phyloP scores from a whole-genome alignment of 2,797 vertebrate genomes.

The Apogon hyalosoma region DNA sequence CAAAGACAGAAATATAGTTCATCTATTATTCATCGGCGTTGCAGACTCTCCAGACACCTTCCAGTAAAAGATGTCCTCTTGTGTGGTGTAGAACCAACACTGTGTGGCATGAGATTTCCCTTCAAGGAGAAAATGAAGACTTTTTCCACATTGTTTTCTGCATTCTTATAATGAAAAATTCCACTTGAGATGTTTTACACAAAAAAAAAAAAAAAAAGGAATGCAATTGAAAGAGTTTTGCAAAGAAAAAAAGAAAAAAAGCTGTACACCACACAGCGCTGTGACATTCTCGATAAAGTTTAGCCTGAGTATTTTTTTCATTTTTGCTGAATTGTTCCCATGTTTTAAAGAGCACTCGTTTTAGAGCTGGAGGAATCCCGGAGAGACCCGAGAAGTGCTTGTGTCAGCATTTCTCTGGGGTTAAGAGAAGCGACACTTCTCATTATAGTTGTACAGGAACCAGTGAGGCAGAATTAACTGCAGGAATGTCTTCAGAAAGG shows the following conservation, averaged over 20 bases:
- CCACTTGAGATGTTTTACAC: not conserved
- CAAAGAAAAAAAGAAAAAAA: conserved; percentile 3
- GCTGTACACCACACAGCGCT: not conserved
- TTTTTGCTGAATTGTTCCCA: conserved; percentile 15
- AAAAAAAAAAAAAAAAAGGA: not conserved
- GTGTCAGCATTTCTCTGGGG: conserved; percentile 47
- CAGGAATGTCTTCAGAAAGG: conserved; percentile 25
- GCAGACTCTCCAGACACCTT: conserved; percentile 34
- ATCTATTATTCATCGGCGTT: conserved; percentile 57
- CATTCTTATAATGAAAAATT: not conserved
- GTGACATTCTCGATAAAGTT: conserved; percentile 2
- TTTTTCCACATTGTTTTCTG: not conserved
- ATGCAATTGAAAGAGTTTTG: not conserved
- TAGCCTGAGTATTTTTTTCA: conserved; percentile 1
- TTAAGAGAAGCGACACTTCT: conserved; percentile 39
- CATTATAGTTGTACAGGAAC: conserved; percentile 31
- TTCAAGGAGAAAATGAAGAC: not conserved
- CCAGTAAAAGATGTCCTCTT: conserved; percentile 13
- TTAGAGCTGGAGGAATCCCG: conserved; percentile 15
- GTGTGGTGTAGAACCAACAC: conserved; percentile 15
- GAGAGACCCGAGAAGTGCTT: conserved; percentile 7
- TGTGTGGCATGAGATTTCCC: not conserved
- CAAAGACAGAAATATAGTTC: conserved; percentile 43
- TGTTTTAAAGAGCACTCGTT: conserved; percentile 21
- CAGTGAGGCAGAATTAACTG: conserved; percentile 31